Evolutionary conservation across 2,888 invertebrate genomes (phyloP), one percentile per base, ranked within the genome.

Genomic region (Leucoma salicis): DNA sequence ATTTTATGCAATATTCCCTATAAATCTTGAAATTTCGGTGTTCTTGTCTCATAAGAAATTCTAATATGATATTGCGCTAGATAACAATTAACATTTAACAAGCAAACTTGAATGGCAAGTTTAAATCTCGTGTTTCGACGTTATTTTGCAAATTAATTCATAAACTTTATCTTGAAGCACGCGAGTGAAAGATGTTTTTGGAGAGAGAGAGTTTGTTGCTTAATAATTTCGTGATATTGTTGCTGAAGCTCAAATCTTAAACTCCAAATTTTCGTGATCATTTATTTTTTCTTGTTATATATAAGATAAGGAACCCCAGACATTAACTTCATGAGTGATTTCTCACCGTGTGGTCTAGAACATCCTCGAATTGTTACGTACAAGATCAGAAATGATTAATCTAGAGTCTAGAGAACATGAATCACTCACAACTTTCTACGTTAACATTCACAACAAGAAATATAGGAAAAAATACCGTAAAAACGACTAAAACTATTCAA

Each of bases 81-180:
- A 72, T 73, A 78, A 78, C 82, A 82, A 82, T 85, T 81, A 84
- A 80, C 78, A 82, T 83, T 79, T 82, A 82, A 83, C 81, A 82
- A 84, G 81, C 78, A 53, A 82, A 84, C 75, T 83, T 83, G 57
- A 66, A 70, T 69, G 77, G 71, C 68, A 78, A 81, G 78, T 82
- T 83, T 73, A 78, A 83, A 81, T 80, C 81, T 78, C 82, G 80
- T 82, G 78, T 85, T 83, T 82, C 80, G 72, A 64, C 77, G 76
- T 82, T 82, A 85, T 83, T 82, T 83, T 82, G 79, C 82, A 81
- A 85, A 85, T 84, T 82, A 84, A 84, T 85, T 82, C 79, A 64
- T 55, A 75, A 86, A 86, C 78, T 85, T 84, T 77, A 79, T 77
- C 77, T 74, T 66, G 63, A 70, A 76, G 76, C 81, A 82, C 74